A percentile compares a stretch with the other conserved stretches of the same genome.
Conservation (phyloP, 30 jellyfish, hydroid and myxozoan species). For the Phacellophora camtschatica region DNA sequence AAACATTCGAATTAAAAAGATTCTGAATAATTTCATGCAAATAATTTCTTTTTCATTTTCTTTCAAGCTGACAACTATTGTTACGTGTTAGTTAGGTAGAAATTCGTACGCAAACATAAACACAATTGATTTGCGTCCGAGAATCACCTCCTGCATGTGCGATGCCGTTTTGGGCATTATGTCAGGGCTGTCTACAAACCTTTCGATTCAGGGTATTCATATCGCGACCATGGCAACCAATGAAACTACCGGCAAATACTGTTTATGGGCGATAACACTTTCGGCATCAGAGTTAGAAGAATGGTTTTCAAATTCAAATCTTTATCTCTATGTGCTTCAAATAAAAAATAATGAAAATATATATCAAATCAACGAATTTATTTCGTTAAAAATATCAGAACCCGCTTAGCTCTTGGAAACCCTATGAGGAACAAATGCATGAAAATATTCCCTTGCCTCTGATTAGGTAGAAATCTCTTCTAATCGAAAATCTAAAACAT, state of each 20-base stretch:
- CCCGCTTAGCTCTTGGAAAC: too few relatives aligned
- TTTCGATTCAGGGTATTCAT: constrained; percentile 51
- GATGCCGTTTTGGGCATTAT: constrained; percentile 21
- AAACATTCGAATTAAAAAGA: background rate
- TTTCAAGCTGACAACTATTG: too few relatives aligned
- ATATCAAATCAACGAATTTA: too few relatives aligned
- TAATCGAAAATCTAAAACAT: too few relatives aligned
- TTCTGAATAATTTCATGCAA: background rate
- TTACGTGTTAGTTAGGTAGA: too few relatives aligned
- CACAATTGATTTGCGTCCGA: constrained; percentile 55
- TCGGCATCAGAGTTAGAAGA: constrained; percentile 3
- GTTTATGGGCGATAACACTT: constrained; percentile 17
- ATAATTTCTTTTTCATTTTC: too few relatives aligned
- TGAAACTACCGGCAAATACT: constrained; percentile 33
- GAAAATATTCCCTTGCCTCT: too few relatives aligned
- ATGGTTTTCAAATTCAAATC: background rate
- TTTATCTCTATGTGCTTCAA: too few relatives aligned
- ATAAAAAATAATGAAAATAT: too few relatives aligned
- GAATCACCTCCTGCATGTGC: background rate
- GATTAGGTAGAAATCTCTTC: too few relatives aligned
- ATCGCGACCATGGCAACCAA: constrained; percentile 38
- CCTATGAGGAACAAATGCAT: too few relatives aligned
- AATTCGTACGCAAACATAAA: background rate
- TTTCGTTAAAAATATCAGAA: too few relatives aligned
- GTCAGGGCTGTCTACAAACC: constrained; percentile 31